Evolutionary conservation across 1,140 invertebrate genomes (phyloP).

Genomic region (Heliconius eleuchia): DNA sequence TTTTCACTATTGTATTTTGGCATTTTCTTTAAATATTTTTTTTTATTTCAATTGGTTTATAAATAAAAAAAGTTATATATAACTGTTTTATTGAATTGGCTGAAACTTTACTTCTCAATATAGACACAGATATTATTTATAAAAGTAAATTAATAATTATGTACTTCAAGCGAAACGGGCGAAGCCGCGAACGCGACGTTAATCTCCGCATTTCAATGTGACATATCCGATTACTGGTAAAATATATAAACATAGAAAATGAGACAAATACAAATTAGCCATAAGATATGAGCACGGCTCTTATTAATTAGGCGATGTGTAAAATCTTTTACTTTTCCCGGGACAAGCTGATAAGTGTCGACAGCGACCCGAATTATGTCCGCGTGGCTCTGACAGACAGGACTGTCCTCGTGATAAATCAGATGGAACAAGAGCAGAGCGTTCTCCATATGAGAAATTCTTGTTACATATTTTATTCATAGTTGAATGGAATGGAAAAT

Average conservation of each 20-base stretch:
- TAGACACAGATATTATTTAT: too few species aligned
- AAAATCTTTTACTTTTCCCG: slow-evolving; percentile 39
- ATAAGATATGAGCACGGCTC: slow-evolving; percentile 1
- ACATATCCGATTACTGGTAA: background rate
- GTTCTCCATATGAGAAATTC: slow-evolving; percentile 29
- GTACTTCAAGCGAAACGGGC: too few species aligned
- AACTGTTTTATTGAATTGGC: too few species aligned
- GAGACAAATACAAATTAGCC: slow-evolving; percentile 20
- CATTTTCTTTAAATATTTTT: too few species aligned
- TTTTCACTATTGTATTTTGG: too few species aligned
- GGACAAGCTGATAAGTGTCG: slow-evolving; percentile 39
- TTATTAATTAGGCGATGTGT: slow-evolving; percentile 39
- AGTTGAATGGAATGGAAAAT: background rate
- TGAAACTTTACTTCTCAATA: too few species aligned
- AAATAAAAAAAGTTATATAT: too few species aligned
- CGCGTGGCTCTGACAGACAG: slow-evolving; percentile 38
- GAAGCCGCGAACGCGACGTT: background rate
- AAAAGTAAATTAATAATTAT: too few species aligned
- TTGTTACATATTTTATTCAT: slow-evolving; percentile 22
- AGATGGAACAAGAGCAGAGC: slow-evolving; percentile 12
- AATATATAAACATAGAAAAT: slow-evolving; percentile 5
- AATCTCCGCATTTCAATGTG: background rate
- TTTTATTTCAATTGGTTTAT: too few species aligned
- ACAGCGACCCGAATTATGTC: slow-evolving; percentile 38
- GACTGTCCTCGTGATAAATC: slow-evolving; percentile 37